A percentile compares a stretch with the other conserved stretches of the same genome.
phyloP scores from a whole-genome alignment of 2,888 invertebrate genomes.

The Callyntrura sp. region DNA sequence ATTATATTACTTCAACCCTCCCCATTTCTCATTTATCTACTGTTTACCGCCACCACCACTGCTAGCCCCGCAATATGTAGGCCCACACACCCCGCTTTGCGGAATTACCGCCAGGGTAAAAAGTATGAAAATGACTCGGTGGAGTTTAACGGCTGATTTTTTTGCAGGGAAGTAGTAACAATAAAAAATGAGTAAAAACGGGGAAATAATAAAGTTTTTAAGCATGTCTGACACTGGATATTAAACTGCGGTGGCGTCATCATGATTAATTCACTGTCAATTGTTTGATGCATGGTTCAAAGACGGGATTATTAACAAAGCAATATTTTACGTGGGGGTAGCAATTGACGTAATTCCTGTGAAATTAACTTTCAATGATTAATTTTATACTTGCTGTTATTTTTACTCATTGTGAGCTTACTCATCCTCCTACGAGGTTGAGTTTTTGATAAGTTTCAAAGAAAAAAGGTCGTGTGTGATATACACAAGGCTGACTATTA shows the following conservation, averaged over 20 bases:
- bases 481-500: constrained; percentile 15
- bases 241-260: too few relatives aligned
- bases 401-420: constrained; percentile 14
- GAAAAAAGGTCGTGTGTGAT: background rate
- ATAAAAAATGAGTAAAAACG: background rate
- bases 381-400: constrained; percentile 39
- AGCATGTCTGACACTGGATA: too few relatives aligned
- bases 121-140: too few relatives aligned
- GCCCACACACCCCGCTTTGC: too few relatives aligned
- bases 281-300: too few relatives aligned
- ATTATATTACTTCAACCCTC: constrained; percentile 72
- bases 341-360: constrained; percentile 64
- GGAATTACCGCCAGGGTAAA: background rate
- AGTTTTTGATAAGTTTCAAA: constrained; percentile 27
- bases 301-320: too few relatives aligned
- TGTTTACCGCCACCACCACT: background rate
- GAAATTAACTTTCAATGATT: constrained; percentile 59
- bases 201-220: background rate
- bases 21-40: constrained; percentile 50
- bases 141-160: constrained; percentile 19
- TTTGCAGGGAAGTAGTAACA: constrained; percentile 12
- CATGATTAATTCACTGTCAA: too few relatives aligned
- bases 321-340: background rate
- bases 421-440: background rate
- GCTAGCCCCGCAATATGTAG: too few relatives aligned